Percentiles rank a stretch among this genome's conserved stretches.
phyloP scores from a whole-genome alignment of 2,797 vertebrate genomes.

The Halcyon smyrnensis region DNA sequence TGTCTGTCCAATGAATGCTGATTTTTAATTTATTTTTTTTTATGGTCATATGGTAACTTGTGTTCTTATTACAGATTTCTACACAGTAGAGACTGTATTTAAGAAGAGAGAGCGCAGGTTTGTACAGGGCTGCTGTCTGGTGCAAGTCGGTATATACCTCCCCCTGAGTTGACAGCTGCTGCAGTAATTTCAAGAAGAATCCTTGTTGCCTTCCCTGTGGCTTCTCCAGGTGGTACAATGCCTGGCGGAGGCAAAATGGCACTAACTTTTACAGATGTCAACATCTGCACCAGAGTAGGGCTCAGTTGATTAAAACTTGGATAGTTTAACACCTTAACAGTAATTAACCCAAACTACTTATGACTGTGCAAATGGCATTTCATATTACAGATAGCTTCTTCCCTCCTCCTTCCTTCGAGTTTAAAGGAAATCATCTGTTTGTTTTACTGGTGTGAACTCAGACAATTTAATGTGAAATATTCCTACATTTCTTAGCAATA shows the following conservation, averaged over 20 bases:
- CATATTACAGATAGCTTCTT: neutral
- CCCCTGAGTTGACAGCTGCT: conserved; percentile 76
- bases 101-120: conserved; percentile 22
- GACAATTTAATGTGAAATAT: neutral
- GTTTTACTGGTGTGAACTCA: neutral
- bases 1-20: neutral
- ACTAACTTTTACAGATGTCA: conserved; percentile 76
- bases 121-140: conserved; percentile 54
- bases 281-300: conserved; percentile 49
- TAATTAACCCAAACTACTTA: conserved; percentile 69
- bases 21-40: conserved; percentile 1
- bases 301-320: conserved; percentile 70
- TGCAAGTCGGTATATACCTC: conserved; percentile 58
- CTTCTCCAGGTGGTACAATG: conserved; percentile 74
- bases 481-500: neutral
- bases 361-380: neutral
- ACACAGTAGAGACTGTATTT: neutral
- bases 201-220: conserved; percentile 70
- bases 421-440: neutral
- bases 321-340: conserved; percentile 54
- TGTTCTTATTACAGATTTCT: conserved; percentile 36
- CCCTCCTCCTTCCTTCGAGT: neutral
- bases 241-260: conserved; percentile 62
- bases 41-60: neutral
- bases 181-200: conserved; percentile 60